These are phyloP conservation scores for Nomada goodeniana DNA, from an alignment of 2,888 invertebrate species.

Conservation along the genomic window DNA sequence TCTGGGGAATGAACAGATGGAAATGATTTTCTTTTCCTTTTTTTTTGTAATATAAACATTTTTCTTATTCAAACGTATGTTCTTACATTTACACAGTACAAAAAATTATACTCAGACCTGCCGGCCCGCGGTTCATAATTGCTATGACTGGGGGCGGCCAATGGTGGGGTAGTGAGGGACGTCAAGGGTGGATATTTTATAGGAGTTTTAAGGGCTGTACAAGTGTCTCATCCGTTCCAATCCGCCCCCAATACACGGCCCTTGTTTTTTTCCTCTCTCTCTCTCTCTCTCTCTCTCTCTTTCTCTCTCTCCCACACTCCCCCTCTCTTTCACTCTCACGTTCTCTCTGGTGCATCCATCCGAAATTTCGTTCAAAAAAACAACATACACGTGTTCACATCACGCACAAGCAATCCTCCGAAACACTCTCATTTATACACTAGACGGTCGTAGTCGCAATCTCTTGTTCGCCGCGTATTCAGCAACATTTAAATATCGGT, in stretches of 20 bases:
- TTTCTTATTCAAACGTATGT: slow-evolving; percentile 89
- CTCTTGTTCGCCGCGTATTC: slow-evolving; percentile 69
- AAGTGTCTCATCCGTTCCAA: slow-evolving; percentile 75
- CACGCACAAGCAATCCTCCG: slow-evolving; percentile 40
- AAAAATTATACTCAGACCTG: slow-evolving; percentile 88
- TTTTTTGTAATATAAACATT: slow-evolving; percentile 84
- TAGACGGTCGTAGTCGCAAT: slow-evolving; percentile 60
- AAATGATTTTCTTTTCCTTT: not conserved
- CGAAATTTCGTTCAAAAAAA: slow-evolving; percentile 61
- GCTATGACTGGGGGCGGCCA: slow-evolving; percentile 81
- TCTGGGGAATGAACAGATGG: not conserved
- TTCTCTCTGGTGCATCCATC: slow-evolving; percentile 58
- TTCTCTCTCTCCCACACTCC: slow-evolving; percentile 39
- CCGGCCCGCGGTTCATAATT: slow-evolving; percentile 82
- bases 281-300: slow-evolving; percentile 15
- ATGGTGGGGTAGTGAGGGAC: slow-evolving; percentile 72
- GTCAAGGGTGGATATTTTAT: slow-evolving; percentile 67
- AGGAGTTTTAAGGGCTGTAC: slow-evolving; percentile 78
- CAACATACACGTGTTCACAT: slow-evolving; percentile 49
- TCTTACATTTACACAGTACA: slow-evolving; percentile 95
- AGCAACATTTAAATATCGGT: slow-evolving; percentile 83
- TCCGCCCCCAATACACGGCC: slow-evolving; percentile 80
- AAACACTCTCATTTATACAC: slow-evolving; percentile 53
- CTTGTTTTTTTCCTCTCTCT: slow-evolving; percentile 54
- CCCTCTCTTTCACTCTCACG: slow-evolving; percentile 12